Evolutionary conservation across 2,113 vertebrate genomes (phyloP), one percentile per base, ranked within the genome.

Genomic region (Ammospiza caudacuta): DNA sequence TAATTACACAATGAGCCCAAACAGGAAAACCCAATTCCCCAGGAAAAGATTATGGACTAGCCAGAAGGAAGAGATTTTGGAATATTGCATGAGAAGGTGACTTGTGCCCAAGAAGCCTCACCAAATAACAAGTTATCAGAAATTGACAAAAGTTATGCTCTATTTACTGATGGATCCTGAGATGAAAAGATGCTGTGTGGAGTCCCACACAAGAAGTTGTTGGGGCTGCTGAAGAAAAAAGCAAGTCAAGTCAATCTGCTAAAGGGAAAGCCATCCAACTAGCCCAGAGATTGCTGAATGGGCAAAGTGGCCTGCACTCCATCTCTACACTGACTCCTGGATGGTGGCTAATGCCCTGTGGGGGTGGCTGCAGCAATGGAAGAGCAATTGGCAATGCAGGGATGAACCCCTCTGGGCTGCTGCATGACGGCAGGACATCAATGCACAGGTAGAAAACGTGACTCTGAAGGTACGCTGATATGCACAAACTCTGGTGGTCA

Each of bases 71-170:
- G 33, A 69, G 46, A 28, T 23, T 77, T 46, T 61, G 12, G 33
- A 61, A 15, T 44, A 33, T 5, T 37, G 9, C 39, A 33, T 54
- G 9, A 61, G 37, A 61, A 52, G 7, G 27, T 61, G 54, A 44
- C 33, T 54, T 22, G 8, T 15, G 46, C 27, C 18, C 8, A 61
- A 52, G 63, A 77, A 33, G 11, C 17, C 25, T 11, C 21, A 35
- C 10, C 35, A 76, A 67, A 41, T 11, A 41, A 35, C 0, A 0
- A 37, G 37, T 44, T 37, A 59, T 5, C 14, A 68, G 44, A 27
- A 68, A 44, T 17, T 27, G 9, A 37, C 52, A 68, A 43, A 31
- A 9, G 5, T 25, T 37, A 4, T 22, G 11, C 4, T 31, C 5
- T 22, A 31, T 21, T 37, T 58, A 25, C 37, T 59, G 25, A 31